phyloP scores from a whole-genome alignment of 2,113 vertebrate species.

The Petaurus breviceps region DNA sequence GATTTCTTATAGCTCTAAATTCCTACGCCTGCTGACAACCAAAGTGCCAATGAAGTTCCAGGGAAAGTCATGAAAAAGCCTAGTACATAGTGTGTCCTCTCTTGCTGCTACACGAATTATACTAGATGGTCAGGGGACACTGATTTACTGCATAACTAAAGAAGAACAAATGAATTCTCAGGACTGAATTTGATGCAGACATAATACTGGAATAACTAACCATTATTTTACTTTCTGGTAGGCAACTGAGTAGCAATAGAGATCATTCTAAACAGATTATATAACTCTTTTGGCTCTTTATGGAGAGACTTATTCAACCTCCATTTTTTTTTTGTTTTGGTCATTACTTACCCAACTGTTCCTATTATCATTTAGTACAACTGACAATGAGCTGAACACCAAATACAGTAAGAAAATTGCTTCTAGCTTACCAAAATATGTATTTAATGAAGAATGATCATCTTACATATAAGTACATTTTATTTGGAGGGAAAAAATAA shows the following conservation, averaged over 20 bases:
- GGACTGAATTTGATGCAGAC: background rate
- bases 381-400: background rate
- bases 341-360: background rate
- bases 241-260: background rate
- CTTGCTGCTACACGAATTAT: background rate
- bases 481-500: background rate
- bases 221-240: background rate
- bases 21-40: background rate
- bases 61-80: background rate
- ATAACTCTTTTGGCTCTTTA: background rate
- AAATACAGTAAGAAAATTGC: background rate
- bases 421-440: background rate
- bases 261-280: background rate
- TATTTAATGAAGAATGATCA: background rate
- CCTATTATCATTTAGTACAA: background rate
- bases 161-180: background rate
- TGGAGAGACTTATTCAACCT: background rate
- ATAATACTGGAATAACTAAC: background rate
- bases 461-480: background rate
- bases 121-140: background rate
- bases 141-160: background rate
- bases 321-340: background rate
- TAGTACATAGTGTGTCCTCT: background rate
- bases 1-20: background rate
- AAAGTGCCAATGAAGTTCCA: background rate